Evolutionary conservation across 2,888 invertebrate genomes (phyloP).

Genomic region (Polymixis lichenea): DNA sequence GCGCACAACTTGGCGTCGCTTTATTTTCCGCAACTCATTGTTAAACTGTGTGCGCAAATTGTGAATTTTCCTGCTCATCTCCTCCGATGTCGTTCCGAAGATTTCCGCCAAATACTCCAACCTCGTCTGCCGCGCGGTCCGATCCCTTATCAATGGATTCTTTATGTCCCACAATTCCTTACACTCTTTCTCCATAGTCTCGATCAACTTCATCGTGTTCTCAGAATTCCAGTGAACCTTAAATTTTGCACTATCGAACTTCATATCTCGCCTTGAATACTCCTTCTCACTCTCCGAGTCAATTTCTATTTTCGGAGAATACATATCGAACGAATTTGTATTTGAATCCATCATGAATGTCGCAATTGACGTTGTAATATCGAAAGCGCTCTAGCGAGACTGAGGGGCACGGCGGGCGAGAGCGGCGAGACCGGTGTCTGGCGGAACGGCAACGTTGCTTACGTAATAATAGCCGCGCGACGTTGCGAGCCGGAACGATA

Average conservation of each 20-base stretch:
- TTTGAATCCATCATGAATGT: slow-evolving; percentile 81
- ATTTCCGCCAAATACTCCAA: slow-evolving; percentile 81
- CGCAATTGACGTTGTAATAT: slow-evolving; percentile 76
- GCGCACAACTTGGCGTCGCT: slow-evolving; percentile 75
- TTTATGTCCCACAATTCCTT: slow-evolving; percentile 84
- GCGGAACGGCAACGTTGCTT: slow-evolving; percentile 82
- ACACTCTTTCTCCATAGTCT: slow-evolving; percentile 81
- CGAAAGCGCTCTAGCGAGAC: slow-evolving; percentile 87
- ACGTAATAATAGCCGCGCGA: slow-evolving; percentile 68
- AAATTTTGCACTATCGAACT: slow-evolving; percentile 44
- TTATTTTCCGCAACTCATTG: slow-evolving; percentile 85
- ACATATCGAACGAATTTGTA: slow-evolving; percentile 80
- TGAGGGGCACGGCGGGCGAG: slow-evolving; percentile 78
- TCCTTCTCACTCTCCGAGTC: slow-evolving; percentile 77
- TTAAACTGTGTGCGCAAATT: slow-evolving; percentile 86
- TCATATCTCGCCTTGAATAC: slow-evolving; percentile 54
- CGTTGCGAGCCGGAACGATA: slow-evolving; percentile 72
- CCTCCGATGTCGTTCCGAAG: slow-evolving; percentile 82
- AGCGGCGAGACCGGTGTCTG: slow-evolving; percentile 83
- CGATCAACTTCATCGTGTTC: slow-evolving; percentile 82
- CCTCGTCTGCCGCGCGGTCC: slow-evolving; percentile 75
- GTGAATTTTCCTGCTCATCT: slow-evolving; percentile 85
- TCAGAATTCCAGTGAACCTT: slow-evolving; percentile 79
- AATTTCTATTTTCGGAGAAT: slow-evolving; percentile 81
- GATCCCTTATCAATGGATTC: slow-evolving; percentile 79